Evolutionary conservation across 2,888 invertebrate genomes (phyloP).

Genomic region (Rhogogaster chlorosoma): DNA sequence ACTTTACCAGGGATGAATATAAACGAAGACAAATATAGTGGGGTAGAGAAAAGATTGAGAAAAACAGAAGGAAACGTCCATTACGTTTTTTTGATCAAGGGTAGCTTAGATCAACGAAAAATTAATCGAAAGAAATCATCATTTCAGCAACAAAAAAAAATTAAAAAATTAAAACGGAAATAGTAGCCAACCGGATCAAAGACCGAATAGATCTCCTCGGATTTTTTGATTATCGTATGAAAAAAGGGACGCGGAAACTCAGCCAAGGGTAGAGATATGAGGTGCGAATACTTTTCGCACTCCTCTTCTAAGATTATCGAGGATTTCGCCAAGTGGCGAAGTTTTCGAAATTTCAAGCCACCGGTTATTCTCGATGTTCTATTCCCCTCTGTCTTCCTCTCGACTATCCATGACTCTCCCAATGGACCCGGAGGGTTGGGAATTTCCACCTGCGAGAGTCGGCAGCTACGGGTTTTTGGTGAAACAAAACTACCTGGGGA

Average conservation of each 20-base stretch:
- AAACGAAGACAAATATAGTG: not conserved
- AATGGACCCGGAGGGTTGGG: not conserved
- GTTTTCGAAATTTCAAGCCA: slow-evolving; percentile 50
- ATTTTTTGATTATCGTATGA: not conserved
- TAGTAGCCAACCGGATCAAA: not conserved
- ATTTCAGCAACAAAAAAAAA: too few species aligned
- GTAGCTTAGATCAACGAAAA: not conserved
- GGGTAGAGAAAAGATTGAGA: not conserved
- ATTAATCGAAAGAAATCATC: not conserved
- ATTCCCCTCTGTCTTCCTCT: not conserved
- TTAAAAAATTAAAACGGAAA: too few species aligned
- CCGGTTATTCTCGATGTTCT: not conserved
- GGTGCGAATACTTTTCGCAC: slow-evolving; percentile 15
- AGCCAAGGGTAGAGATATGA: not conserved
- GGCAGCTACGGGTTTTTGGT: slow-evolving; percentile 6
- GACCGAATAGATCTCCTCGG: not conserved
- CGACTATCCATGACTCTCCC: not conserved
- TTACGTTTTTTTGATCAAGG: not conserved
- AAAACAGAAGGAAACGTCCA: not conserved
- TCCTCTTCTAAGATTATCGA: slow-evolving; percentile 57
- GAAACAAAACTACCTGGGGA: slow-evolving; percentile 12
- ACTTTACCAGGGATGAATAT: slow-evolving; percentile 12
- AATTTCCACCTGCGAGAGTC: slow-evolving; percentile 14
- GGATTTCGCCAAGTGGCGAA: slow-evolving; percentile 61
- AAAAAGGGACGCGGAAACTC: not conserved